Percentiles rank a stretch among this genome's conserved stretches.
Conservation (phyloP, 92 coral and sea anemone genomes). For the Zoanthus sociatus region DNA sequence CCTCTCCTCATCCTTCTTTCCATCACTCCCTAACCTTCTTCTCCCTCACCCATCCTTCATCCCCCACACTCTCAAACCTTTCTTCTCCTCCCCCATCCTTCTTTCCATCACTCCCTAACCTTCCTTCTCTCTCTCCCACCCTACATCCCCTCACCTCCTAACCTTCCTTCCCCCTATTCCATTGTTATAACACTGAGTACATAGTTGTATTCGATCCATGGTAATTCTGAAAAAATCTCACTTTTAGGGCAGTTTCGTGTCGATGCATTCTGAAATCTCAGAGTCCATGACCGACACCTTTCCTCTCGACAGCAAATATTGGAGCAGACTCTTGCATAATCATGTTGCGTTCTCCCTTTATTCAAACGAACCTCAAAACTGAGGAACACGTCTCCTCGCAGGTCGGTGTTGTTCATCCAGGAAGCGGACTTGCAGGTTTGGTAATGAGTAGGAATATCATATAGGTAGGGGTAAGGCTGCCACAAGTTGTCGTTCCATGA, state of each 20-base stretch:
- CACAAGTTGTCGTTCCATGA: conserved; percentile 83
- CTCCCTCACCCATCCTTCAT: no score
- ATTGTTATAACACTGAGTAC: no score
- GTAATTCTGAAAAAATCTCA: conserved; percentile 28
- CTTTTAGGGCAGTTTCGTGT: conserved; percentile 90
- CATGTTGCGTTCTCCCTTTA: conserved; percentile 75
- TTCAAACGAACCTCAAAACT: conserved; percentile 83
- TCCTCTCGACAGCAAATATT: conserved; percentile 85
- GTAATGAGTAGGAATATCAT: conserved; percentile 77
- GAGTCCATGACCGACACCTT: conserved; percentile 87
- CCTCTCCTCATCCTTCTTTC: no score
- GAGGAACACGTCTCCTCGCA: conserved; percentile 90
- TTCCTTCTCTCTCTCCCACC: no score
- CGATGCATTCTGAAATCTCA: conserved; percentile 78
- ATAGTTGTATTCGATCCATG: background rate
- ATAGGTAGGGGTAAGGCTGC: conserved; percentile 82
- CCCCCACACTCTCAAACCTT: no score
- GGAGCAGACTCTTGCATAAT: conserved; percentile 84
- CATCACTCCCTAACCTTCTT: no score
- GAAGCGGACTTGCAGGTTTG: conserved; percentile 69
- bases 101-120: no score
- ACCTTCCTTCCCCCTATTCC: no score
- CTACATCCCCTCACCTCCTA: no score
- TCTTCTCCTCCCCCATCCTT: no score
- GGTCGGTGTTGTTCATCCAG: conserved; percentile 84